Evolutionary conservation across 2,797 vertebrate species (phyloP), one percentile per base, ranked within the genome.

Genomic region (Phyllotis vaccarum): DNA sequence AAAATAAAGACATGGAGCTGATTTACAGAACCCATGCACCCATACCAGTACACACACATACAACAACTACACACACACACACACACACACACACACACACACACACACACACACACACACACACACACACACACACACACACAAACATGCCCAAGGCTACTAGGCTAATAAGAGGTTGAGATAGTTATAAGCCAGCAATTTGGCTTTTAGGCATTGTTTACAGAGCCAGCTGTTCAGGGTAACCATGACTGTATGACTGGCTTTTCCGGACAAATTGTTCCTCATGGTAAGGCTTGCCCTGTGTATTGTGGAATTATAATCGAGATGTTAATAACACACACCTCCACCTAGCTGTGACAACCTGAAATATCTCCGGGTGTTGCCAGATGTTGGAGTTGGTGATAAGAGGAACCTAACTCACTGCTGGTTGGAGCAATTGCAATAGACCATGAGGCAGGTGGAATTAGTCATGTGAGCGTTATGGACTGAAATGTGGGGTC

Each of bases 191-290:
- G 46, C 5, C 8, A 64, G n/a, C 6, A 46, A 6, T 22, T 34
- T 52, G 64, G 37, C n/a, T 21, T 74, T 64, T 34, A 19, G 21
- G 24, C 14, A 4, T 0, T 9, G 22, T 0, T 8, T 2, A 24
- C 1, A 11, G 12, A 34, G 46, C 1, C 2, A 22, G 54, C 60
- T 85, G 58, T 46, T 52, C 16, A 1, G 8, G 29, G 8, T 64
- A 5, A 0, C 17, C 0, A 1, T 5, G 10, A 0, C 1, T 22
- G 46, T 21, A 34, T 2, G 29, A 37, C 62, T 52, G 21, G 3
- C 34, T 5, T 2, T 52, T 62, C 8, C 6, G 8, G 19, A 27
- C 1, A 2, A 40, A 21, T 8, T 10, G 34, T 40, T 58, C 90
- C 64, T 17, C 1, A 3, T 9, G 21, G 37, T 5, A 13, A 60